A percentile compares a stretch with the other conserved stretches of the same genome.
These are phyloP conservation scores for Heliornis fulica DNA, from an alignment of 2,113 vertebrate genomes.

Conservation along the genomic window DNA sequence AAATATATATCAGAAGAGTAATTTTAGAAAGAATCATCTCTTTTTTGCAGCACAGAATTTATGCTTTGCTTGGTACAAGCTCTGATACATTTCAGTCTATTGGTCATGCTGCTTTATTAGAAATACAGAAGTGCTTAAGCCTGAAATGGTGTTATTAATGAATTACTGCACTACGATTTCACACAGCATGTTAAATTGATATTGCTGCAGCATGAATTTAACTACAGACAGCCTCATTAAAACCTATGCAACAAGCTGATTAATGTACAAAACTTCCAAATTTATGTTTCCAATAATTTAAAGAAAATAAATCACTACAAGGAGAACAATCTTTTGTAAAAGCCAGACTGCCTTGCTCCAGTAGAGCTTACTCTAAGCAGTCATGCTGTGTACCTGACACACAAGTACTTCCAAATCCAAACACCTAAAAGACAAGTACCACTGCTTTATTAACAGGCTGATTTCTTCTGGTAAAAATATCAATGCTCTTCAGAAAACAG, in stretches of 20 bases:
- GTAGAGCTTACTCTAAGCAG: not conserved
- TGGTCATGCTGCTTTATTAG: slow-evolving; percentile 1
- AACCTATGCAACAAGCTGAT: slow-evolving; percentile 19
- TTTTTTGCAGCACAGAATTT: not conserved
- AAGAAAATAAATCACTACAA: not conserved
- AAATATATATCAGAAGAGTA: not conserved
- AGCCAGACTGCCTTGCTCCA: not conserved
- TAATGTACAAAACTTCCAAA: not conserved
- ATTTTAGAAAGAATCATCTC: not conserved
- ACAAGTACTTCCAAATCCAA: not conserved
- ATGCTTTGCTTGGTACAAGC: not conserved
- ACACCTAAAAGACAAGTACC: not conserved
- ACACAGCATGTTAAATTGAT: slow-evolving; percentile 41
- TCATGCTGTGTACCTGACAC: not conserved
- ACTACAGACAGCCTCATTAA: slow-evolving; percentile 38
- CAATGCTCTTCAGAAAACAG: not conserved
- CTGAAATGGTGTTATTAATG: slow-evolving; percentile 42
- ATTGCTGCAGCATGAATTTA: slow-evolving; percentile 36
- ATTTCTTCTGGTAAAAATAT: not conserved
- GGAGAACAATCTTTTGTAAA: not conserved
- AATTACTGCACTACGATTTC: slow-evolving; percentile 31
- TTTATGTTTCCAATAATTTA: not conserved
- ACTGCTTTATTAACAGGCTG: not conserved
- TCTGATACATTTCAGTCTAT: not conserved
- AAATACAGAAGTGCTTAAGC: slow-evolving; percentile 19